A percentile compares a stretch with the other conserved stretches of the same genome.
phyloP scores from a whole-genome alignment of 2,888 invertebrate genomes.

The Cantharis nigra region DNA sequence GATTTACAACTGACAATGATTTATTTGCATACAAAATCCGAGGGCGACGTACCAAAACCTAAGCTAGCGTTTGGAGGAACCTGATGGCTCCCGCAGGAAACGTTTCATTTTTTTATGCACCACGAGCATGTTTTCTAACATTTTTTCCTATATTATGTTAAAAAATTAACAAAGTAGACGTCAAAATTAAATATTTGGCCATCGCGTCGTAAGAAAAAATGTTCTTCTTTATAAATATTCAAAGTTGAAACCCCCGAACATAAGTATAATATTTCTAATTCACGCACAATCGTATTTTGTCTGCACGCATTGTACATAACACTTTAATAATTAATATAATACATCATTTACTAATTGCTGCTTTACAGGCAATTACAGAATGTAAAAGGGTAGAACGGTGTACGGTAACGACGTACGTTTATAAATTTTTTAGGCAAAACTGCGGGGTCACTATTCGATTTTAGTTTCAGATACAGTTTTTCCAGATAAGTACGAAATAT shows the following conservation, averaged over 20 bases:
- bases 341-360: constrained; percentile 18
- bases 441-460: not conserved
- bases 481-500: not conserved
- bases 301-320: constrained; percentile 18
- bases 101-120: constrained; percentile 36
- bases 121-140: constrained; percentile 30
- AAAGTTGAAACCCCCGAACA: constrained; percentile 5
- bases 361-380: constrained; percentile 17
- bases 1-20: constrained; percentile 50
- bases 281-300: constrained; percentile 19
- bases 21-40: constrained; percentile 46
- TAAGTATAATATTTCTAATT: constrained; percentile 14
- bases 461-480: not conserved
- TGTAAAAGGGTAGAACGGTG: not conserved
- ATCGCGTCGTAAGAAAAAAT: not conserved
- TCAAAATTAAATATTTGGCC: not conserved
- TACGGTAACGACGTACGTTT: not conserved
- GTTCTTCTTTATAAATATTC: constrained; percentile 9
- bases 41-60: constrained; percentile 39
- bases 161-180: not conserved
- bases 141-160: not conserved
- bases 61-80: constrained; percentile 34
- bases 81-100: constrained; percentile 37
- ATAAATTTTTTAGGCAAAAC: not conserved
- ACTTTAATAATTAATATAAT: constrained; percentile 20